Conservation (phyloP, 2,113 vertebrate species). For the Ceyx margarethae region DNA sequence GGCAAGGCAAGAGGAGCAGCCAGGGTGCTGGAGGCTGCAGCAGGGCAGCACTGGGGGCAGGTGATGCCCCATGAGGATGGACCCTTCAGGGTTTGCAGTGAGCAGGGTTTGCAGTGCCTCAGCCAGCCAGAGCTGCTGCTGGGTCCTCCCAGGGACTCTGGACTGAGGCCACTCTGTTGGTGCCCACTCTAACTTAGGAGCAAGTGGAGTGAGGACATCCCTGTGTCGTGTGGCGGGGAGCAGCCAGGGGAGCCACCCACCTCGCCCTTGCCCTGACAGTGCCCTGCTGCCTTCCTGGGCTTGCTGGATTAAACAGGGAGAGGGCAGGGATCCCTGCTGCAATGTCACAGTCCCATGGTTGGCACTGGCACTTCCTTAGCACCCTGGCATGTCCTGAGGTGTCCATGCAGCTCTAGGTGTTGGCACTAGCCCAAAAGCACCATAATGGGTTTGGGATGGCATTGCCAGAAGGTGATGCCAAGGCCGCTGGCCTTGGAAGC, state of each 20-base stretch:
- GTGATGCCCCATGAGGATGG: fast-evolving
- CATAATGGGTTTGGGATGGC: neutral
- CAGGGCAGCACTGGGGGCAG: neutral
- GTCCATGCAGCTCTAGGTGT: neutral
- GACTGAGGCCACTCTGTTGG: neutral
- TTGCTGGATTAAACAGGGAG: neutral
- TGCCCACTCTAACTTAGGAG: neutral
- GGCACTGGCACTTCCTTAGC: fast-evolving
- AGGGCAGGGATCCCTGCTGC: neutral
- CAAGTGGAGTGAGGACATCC: neutral
- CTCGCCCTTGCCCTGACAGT: neutral
- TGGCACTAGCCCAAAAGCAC: fast-evolving
- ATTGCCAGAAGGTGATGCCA: neutral
- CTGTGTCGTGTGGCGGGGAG: fast-evolving
- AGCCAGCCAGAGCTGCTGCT: neutral
- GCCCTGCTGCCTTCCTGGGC: neutral
- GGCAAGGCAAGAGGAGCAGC: neutral
- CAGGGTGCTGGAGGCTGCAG: neutral
- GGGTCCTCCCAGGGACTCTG: fast-evolving
- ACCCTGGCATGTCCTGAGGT: neutral
- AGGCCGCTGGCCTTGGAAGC: neutral
- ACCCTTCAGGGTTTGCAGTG: neutral
- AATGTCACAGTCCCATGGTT: neutral
- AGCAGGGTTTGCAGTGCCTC: neutral
- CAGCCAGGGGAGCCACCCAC: neutral